Evolutionary conservation across 1,140 invertebrate species (phyloP).

Genomic region (Solenopsis invicta): DNA sequence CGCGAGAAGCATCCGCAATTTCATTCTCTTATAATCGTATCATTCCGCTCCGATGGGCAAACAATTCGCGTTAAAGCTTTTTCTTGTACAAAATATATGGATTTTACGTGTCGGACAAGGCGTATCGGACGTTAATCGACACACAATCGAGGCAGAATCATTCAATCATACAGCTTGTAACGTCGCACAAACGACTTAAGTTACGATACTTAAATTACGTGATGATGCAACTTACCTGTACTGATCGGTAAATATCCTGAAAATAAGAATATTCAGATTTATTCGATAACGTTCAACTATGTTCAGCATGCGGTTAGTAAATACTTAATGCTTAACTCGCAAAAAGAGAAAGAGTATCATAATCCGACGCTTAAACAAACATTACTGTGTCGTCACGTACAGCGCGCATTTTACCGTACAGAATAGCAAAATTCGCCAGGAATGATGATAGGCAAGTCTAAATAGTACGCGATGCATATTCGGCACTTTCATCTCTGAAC

Average conservation of each 20-base stretch:
- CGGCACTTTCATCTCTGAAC: background rate
- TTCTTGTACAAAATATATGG: background rate
- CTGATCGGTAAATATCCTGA: slow-evolving; percentile 86
- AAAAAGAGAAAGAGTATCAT: slow-evolving; percentile 36
- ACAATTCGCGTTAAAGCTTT: slow-evolving; percentile 5
- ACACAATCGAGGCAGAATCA: slow-evolving; percentile 8
- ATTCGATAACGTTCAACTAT: slow-evolving; percentile 82
- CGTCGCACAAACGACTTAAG: slow-evolving; percentile 72
- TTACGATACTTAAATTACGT: slow-evolving; percentile 78
- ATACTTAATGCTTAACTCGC: slow-evolving; percentile 72
- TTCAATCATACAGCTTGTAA: slow-evolving; percentile 69
- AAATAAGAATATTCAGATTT: slow-evolving; percentile 84
- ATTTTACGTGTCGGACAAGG: background rate
- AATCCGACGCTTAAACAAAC: slow-evolving; percentile 29
- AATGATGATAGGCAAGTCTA: background rate
- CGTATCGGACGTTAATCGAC: slow-evolving; percentile 18
- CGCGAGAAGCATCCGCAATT: slow-evolving; percentile 33
- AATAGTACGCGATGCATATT: background rate
- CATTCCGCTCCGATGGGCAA: background rate
- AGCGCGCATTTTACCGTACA: background rate
- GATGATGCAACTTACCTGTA: slow-evolving; percentile 85
- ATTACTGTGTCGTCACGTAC: background rate
- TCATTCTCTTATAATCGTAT: background rate
- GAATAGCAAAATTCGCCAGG: background rate
- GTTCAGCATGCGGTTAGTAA: slow-evolving; percentile 79